phyloP scores from a whole-genome alignment of 2,888 invertebrate genomes.

The Platycnemis pennipes region DNA sequence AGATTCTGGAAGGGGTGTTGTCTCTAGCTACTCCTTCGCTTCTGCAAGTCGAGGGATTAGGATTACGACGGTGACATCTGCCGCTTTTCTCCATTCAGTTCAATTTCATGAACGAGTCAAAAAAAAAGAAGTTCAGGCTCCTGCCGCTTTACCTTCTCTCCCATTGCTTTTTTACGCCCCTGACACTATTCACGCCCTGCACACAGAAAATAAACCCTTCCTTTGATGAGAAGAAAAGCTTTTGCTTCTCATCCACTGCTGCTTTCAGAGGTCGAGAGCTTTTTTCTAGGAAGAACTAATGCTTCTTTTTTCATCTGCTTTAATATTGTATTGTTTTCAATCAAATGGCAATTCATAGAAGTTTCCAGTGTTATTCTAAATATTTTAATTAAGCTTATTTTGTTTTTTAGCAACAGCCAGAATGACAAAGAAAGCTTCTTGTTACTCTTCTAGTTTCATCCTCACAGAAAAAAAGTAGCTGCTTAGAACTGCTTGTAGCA shows the following conservation, averaged over 20 bases:
- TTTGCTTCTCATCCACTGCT: background rate
- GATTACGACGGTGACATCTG: too few relatives aligned
- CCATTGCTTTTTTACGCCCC: constrained; percentile 54
- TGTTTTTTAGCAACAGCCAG: background rate
- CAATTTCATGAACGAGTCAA: too few relatives aligned
- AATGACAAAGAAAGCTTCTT: background rate
- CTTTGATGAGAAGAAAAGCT: background rate
- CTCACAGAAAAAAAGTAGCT: background rate
- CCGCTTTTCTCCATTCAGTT: too few relatives aligned
- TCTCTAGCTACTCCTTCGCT: too few relatives aligned
- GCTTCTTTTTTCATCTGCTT: constrained; percentile 45
- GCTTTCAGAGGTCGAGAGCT: constrained; percentile 40
- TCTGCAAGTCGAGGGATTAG: too few relatives aligned
- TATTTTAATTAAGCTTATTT: background rate
- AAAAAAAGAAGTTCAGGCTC: background rate
- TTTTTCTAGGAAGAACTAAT: constrained; percentile 42
- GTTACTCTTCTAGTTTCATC: background rate
- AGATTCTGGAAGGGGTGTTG: background rate
- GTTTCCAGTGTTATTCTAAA: background rate
- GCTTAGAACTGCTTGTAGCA: constrained; percentile 5
- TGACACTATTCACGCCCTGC: background rate
- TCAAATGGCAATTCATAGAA: background rate
- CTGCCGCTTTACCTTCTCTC: constrained; percentile 37
- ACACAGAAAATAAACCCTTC: background rate
- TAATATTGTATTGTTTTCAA: background rate